Evolutionary conservation across 2,888 invertebrate genomes (phyloP).

Genomic region (Eledona agricola): DNA sequence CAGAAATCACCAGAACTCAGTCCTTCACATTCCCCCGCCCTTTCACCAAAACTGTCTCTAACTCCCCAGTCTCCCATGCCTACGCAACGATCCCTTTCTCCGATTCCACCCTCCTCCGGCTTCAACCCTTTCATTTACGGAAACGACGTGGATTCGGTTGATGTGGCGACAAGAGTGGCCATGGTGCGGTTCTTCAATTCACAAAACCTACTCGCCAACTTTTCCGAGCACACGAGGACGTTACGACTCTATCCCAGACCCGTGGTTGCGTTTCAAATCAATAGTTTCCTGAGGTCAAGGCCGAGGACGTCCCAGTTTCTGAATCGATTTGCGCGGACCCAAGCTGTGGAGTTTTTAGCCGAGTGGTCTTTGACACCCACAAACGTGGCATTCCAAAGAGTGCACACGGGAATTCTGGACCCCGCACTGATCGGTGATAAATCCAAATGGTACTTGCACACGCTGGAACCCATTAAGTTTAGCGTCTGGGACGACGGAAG

Average conservation of each 20-base stretch:
- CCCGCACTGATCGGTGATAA: slow-evolving; percentile 97
- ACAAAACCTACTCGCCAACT: slow-evolving; percentile 95
- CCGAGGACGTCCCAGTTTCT: slow-evolving; percentile 89
- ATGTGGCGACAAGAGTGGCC: slow-evolving; percentile 96
- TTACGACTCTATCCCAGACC: slow-evolving; percentile 95
- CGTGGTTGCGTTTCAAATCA: slow-evolving; percentile 98
- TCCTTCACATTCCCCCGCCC: slow-evolving; percentile 45
- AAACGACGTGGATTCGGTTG: slow-evolving; percentile 96
- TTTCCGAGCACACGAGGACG: slow-evolving; percentile 97
- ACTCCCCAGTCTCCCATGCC: slow-evolving; percentile 58
- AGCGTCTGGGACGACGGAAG: slow-evolving; percentile 92
- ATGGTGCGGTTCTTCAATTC: slow-evolving; percentile 99
- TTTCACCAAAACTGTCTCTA: slow-evolving; percentile 46
- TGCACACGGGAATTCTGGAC: slow-evolving; percentile 96
- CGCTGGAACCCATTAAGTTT: slow-evolving; percentile 88
- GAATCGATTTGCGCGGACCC: slow-evolving; percentile 91
- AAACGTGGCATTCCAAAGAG: slow-evolving; percentile 96
- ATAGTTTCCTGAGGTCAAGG: slow-evolving; percentile 93
- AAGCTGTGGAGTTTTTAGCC: slow-evolving; percentile 98
- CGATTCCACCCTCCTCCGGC: slow-evolving; percentile 66
- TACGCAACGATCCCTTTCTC: slow-evolving; percentile 57
- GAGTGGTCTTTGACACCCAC: slow-evolving; percentile 98
- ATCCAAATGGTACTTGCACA: slow-evolving; percentile 93
- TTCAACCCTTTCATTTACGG: slow-evolving; percentile 92
- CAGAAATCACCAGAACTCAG: slow-evolving; percentile 57